Percentiles rank a stretch among this genome's conserved stretches.
Evolutionary conservation across 2,888 invertebrate genomes (phyloP).

Genomic region (Pheosia tremula): DNA sequence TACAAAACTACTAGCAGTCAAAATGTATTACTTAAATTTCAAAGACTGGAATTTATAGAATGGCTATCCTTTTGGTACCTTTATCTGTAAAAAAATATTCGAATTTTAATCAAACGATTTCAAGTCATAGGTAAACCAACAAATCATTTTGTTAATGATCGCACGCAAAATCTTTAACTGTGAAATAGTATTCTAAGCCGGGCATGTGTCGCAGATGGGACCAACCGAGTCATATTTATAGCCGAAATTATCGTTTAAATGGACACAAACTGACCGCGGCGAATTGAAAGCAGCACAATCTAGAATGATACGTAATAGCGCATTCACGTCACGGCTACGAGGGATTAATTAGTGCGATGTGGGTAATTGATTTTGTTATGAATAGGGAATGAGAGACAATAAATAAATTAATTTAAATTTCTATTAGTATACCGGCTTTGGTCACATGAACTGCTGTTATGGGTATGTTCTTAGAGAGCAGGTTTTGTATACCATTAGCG

Average conservation of each 20-base stretch:
- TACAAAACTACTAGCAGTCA: too few relatives aligned
- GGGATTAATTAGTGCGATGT: slow-evolving; percentile 24
- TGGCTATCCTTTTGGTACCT: too few relatives aligned
- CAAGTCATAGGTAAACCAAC: too few relatives aligned
- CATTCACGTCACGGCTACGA: slow-evolving; percentile 34
- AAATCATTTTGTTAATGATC: background rate
- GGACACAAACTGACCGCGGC: slow-evolving; percentile 31
- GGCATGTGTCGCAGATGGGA: background rate
- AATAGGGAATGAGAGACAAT: background rate
- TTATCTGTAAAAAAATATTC: too few relatives aligned
- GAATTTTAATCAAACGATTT: too few relatives aligned
- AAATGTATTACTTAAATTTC: too few relatives aligned
- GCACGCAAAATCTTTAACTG: background rate
- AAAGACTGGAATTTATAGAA: too few relatives aligned
- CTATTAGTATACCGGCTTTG: too few relatives aligned
- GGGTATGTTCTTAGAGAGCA: too few relatives aligned
- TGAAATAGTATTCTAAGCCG: background rate
- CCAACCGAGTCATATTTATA: slow-evolving; percentile 33
- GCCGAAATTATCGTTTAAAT: slow-evolving; percentile 38
- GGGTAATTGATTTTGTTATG: slow-evolving; percentile 40
- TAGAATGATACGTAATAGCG: slow-evolving; percentile 21
- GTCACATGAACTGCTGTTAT: too few relatives aligned
- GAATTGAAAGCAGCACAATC: slow-evolving; percentile 31
- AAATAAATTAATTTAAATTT: too few relatives aligned
- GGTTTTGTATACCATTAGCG: too few relatives aligned